These are phyloP conservation scores for Meloe dianella DNA, from an alignment of 2,888 invertebrate genomes.

Conservation along the genomic window DNA sequence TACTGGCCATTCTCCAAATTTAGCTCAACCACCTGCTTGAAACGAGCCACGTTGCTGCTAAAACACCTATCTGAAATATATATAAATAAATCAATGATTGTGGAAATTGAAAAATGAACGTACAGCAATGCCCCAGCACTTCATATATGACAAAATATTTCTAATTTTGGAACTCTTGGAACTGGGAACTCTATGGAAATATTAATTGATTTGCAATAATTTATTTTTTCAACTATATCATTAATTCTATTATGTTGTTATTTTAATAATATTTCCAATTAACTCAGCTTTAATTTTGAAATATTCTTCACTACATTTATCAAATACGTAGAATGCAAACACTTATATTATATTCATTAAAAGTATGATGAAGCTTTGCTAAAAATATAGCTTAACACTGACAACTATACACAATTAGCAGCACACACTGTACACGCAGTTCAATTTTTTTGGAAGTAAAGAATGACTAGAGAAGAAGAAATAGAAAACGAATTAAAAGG, in stretches of 20 bases:
- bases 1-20: background rate
- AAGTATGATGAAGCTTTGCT: constrained; percentile 8
- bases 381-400: constrained; percentile 17
- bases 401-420: background rate
- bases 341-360: background rate
- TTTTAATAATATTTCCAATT: background rate
- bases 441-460: background rate
- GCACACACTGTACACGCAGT: background rate
- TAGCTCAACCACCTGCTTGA: no score
- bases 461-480: constrained; percentile 13
- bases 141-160: no score
- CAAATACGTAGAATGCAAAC: constrained; percentile 2
- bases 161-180: no score
- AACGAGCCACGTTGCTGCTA: no score
- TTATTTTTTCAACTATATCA: background rate
- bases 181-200: no score
- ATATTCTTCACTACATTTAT: background rate
- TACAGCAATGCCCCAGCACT: no score
- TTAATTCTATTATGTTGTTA: constrained; percentile 2
- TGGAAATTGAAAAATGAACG: no score
- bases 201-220: no score
- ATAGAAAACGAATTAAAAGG: background rate
- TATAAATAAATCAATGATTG: no score
- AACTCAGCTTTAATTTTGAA: background rate
- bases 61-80: no score